Base-by-base conservation (phyloP, 2,113 vertebrate species). In the Edolisoma coerulescens region DNA sequence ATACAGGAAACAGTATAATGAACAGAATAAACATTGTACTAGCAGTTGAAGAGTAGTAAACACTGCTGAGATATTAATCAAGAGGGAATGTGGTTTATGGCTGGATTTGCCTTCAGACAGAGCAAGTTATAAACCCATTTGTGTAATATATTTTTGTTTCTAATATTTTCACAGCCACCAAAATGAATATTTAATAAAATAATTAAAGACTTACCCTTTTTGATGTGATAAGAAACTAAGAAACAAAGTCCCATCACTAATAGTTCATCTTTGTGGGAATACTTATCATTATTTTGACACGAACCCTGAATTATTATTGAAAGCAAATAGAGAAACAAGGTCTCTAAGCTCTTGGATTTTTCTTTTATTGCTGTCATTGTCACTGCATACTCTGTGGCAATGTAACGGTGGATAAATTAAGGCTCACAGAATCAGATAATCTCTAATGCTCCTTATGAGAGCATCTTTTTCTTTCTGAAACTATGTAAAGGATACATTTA, bases 101-200 rank as follows among this genome's bases (percentile, higher is more conserved):
- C 86, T 87, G 75, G 71, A 74, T 97, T 95, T 96, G 84, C 81
- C 91, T 95, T 91, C 75, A 97, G 94, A 97, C 87, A 96, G 53
- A 28, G 59, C 57, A 94, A 97, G 88, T 96, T 97, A 97, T 94
- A 96, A 98, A 93, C 86, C 89, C 93, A 96, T 96, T 97, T 97
- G 78, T 96, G 65, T 96, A 96, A 96, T 95, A 93, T 96, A 97
- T 95, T 97, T 97, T 94, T 94, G 84, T 90, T 97, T 96, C 90
- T 97, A 98, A 97, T 97, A 96, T 96, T 97, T 98, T 96, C 96
- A 96, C 92, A 97, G 92, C 67, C 84, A 97, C 69, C 84, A 93
- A 96, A 97, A 97, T 97, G 95, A 98, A 98, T 98, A 97, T 97
- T 98, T 98, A 97, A 98, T 98, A 97, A 97, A 97, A 97, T 85